Percentiles rank a stretch among this genome's conserved stretches.
Evolutionary conservation across 2,888 invertebrate species (phyloP).

Genomic region (Bhutanitis thaidina): DNA sequence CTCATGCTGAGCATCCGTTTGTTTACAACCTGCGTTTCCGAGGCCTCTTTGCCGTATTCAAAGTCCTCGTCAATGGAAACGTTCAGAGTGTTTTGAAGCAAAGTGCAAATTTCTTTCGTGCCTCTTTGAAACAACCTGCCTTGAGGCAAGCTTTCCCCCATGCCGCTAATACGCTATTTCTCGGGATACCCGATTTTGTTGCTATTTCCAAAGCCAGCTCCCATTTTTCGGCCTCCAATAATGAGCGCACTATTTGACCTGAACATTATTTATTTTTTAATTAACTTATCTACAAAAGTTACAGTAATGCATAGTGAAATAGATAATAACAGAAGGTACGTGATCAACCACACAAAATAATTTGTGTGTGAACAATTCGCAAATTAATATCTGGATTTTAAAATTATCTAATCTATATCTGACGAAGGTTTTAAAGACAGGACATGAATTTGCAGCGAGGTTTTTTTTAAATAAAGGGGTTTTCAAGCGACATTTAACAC

Average conservation of each 20-base stretch:
- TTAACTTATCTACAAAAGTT: too few species aligned
- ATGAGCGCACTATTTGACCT: slow-evolving; percentile 83
- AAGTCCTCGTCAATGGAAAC: slow-evolving; percentile 60
- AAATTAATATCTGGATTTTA: too few species aligned
- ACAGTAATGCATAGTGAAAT: too few species aligned
- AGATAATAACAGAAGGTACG: too few species aligned
- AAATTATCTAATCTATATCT: too few species aligned
- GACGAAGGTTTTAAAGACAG: too few species aligned
- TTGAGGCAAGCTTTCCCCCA: slow-evolving; percentile 92
- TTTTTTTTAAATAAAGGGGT: too few species aligned
- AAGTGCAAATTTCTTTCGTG: slow-evolving; percentile 85
- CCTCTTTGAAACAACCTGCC: slow-evolving; percentile 88
- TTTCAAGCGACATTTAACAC: too few species aligned
- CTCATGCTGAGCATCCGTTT: slow-evolving; percentile 48
- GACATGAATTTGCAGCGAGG: too few species aligned
- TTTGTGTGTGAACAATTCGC: too few species aligned
- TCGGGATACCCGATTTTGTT: slow-evolving; percentile 90
- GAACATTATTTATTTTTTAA: too few species aligned
- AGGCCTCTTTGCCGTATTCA: slow-evolving; percentile 62
- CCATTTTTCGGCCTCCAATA: slow-evolving; percentile 93
- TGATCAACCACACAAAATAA: too few species aligned
- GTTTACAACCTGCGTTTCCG: slow-evolving; percentile 53
- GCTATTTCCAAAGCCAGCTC: slow-evolving; percentile 90
- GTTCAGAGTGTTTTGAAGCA: slow-evolving; percentile 64
- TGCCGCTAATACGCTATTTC: slow-evolving; percentile 89